Evolutionary conservation across 2,113 vertebrate genomes (phyloP).

Genomic region (Corythornis vintsioides): DNA sequence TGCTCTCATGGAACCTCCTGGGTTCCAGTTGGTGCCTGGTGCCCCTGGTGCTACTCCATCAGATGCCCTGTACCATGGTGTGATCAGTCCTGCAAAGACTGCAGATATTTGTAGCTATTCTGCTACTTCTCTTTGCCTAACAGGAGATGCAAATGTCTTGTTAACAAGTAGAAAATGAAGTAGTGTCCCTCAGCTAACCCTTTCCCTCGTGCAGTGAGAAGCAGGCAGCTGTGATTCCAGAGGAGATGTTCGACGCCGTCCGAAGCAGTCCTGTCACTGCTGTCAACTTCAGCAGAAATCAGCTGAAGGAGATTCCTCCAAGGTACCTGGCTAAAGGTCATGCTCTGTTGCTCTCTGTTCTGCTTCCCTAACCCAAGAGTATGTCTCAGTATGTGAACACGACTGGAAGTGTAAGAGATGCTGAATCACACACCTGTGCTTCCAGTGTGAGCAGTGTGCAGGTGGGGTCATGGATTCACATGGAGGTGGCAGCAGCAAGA

Average conservation of each 20-base stretch:
- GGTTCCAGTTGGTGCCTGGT: background rate
- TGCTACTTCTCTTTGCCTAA: rapidly evolving
- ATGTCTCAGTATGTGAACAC: background rate
- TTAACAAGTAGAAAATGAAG: background rate
- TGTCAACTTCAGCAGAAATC: conserved; percentile 93
- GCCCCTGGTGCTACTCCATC: background rate
- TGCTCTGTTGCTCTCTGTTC: background rate
- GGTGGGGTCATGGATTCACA: background rate
- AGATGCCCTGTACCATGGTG: rapidly evolving
- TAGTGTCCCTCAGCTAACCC: background rate
- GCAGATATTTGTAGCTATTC: background rate
- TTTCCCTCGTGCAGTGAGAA: conserved; percentile 80
- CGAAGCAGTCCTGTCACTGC: conserved; percentile 68
- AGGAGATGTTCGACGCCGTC: conserved; percentile 84
- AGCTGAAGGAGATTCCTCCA: conserved; percentile 81
- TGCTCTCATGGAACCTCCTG: background rate
- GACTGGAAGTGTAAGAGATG: background rate
- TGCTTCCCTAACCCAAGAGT: background rate
- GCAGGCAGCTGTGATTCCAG: conserved; percentile 81
- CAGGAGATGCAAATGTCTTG: background rate
- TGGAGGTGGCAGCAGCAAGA: background rate
- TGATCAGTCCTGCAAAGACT: background rate
- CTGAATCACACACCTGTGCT: background rate
- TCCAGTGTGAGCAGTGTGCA: rapidly evolving
- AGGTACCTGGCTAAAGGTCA: conserved; percentile 74